These are phyloP conservation scores for Cricetomys ansorgei DNA, from an alignment of 2,113 vertebrate genomes.

Conservation along the genomic window DNA sequence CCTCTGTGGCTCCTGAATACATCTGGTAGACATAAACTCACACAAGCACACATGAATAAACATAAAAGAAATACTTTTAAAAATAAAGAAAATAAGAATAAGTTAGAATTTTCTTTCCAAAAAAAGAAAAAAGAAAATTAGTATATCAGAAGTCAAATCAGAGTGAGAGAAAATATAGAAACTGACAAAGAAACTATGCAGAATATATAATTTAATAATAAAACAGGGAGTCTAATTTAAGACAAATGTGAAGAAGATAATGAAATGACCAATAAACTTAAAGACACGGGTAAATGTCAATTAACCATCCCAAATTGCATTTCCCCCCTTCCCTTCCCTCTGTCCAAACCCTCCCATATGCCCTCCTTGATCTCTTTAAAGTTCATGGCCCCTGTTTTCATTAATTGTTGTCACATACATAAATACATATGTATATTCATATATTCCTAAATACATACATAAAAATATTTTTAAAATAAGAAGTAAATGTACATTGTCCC, in stretches of 20 bases:
- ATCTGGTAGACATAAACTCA: neutral
- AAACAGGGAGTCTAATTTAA: neutral
- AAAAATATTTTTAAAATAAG: neutral
- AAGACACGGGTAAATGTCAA: neutral
- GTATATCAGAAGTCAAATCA: neutral
- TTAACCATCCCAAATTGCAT: neutral
- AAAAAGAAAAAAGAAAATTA: neutral
- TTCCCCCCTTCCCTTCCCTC: neutral
- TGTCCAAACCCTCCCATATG: neutral
- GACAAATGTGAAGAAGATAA: neutral
- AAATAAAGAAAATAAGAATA: neutral
- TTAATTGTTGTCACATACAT: neutral
- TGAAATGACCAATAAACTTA: neutral
- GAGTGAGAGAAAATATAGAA: neutral
- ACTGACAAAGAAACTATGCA: neutral
- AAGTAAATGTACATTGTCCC: neutral
- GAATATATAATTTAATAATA: conserved; percentile 35
- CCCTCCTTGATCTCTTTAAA: neutral
- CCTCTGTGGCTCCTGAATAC: neutral
- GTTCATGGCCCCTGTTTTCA: neutral
- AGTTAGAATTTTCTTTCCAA: neutral
- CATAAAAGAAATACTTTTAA: too few species aligned
- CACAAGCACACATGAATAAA: neutral
- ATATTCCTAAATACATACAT: neutral
- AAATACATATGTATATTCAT: too few species aligned